Conservation (phyloP, 2,113 vertebrate genomes). For the Halichoerus grypus region DNA sequence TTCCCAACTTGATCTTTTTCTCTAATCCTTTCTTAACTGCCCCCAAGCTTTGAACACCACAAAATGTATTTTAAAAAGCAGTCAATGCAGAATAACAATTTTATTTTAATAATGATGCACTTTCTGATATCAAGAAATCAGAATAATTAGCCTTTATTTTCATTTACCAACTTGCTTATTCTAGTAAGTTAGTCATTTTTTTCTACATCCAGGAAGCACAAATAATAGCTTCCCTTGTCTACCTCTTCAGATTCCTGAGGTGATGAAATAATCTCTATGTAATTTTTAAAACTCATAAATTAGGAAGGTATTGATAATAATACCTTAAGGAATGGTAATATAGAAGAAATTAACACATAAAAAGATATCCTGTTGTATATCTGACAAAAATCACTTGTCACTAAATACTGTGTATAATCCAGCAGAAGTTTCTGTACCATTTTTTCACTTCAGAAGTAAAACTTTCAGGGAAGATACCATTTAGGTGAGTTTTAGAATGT, state of each 20-base stretch:
- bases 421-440: not conserved
- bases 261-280: not conserved
- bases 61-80: slow-evolving; percentile 3
- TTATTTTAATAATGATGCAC: not conserved
- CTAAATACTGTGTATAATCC: not conserved
- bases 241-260: not conserved
- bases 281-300: not conserved
- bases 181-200: not conserved
- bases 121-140: not conserved
- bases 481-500: not conserved
- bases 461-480: not conserved
- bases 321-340: not conserved
- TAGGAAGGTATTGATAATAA: not conserved
- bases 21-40: not conserved
- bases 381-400: not conserved
- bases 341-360: not conserved
- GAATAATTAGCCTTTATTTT: not conserved
- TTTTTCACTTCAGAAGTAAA: slow-evolving; percentile 22
- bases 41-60: not conserved
- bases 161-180: not conserved
- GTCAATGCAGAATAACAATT: not conserved
- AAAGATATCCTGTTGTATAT: not conserved
- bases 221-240: not conserved
- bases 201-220: not conserved
- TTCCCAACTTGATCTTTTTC: not conserved